These are phyloP conservation scores for Pollicipes pollicipes DNA, from an alignment of 1,140 invertebrate species.

Conservation along the genomic window DNA sequence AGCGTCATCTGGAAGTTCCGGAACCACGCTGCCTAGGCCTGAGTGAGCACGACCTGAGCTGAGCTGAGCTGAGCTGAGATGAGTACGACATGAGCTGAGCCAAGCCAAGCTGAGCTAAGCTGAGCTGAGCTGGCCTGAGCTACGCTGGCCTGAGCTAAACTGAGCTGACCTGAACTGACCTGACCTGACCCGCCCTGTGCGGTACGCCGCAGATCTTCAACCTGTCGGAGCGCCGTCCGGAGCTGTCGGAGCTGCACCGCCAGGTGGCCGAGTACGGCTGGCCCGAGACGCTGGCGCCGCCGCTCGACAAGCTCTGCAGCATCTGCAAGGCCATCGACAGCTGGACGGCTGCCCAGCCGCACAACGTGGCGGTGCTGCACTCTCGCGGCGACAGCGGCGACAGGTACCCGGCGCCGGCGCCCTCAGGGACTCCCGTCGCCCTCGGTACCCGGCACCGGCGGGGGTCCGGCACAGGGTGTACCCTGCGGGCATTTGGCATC, in stretches of 20 bases:
- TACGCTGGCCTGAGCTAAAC: too few relatives aligned
- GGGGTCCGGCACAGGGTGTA: not conserved
- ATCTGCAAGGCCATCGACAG: slow-evolving; percentile 83
- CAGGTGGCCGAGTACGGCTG: slow-evolving; percentile 55
- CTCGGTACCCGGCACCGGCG: not conserved
- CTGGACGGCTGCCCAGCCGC: slow-evolving; percentile 54
- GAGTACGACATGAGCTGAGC: too few relatives aligned
- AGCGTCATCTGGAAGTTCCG: too few relatives aligned
- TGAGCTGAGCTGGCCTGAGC: too few relatives aligned
- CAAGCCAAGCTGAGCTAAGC: too few relatives aligned
- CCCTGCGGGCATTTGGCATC: not conserved
- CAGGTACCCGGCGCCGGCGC: not conserved
- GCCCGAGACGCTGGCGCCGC: slow-evolving; percentile 67
- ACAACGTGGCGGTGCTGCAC: slow-evolving; percentile 69
- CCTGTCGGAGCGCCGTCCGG: slow-evolving; percentile 44
- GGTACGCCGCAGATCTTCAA: slow-evolving; percentile 68
- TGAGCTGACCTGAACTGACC: too few relatives aligned
- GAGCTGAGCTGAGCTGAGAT: too few relatives aligned
- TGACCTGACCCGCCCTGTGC: too few relatives aligned
- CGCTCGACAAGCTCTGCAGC: slow-evolving; percentile 68
- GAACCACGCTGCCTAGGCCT: too few relatives aligned
- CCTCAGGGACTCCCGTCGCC: not conserved
- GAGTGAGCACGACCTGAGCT: too few relatives aligned
- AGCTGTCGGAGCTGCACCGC: slow-evolving; percentile 28
- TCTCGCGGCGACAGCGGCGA: slow-evolving; percentile 45